Evolutionary conservation across 2,888 invertebrate species (phyloP), one percentile per base, ranked within the genome.

Genomic region (Dromius quadrimaculatus): DNA sequence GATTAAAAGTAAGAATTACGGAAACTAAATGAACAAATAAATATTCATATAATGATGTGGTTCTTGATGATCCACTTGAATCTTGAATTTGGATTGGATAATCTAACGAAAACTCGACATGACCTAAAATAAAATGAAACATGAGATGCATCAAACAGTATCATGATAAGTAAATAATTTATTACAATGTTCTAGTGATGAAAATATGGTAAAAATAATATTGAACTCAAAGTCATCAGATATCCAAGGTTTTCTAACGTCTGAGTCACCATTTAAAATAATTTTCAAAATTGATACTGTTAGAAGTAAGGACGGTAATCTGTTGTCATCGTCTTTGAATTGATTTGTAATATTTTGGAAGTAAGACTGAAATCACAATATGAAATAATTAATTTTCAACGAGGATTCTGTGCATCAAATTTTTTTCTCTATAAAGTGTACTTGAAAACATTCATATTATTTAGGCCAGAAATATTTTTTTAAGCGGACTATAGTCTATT

Each of bases 121-220:
- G 54, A 50, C 50, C 65, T 65, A 65, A 65, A 65, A 65, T n/a
- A 1, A 54, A 36, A 54, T 19, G 2, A 65, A 38, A 23, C 22
- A n/a, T n/a, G n/a, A n/a, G 11, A 6, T 34, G 34, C 8, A 36
- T 36, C 8, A 36, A 6, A 15, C n/a, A 28, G 8, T 54, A 6
- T 15, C 8, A 5, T 8, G 19, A 43, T 8, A 15, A 15, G 19
- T 19, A 5, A 28, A 43, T 1, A 1, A 43, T 43, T 5, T 54
- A 20, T 50, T 65, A 65, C 65, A 65, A 11, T 36, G 34, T 13
- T 65, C 50, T 5, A 54, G 9, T 3, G 50, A 36, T 36, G n/a
- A 50, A 65, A 65, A 22, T 8, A 36, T 13, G 34, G 34, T 5
- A 54, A 41, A 41, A 11, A 65, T 65, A 19, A 65, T 54, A 36